A percentile compares a stretch with the other conserved stretches of the same genome.
phyloP scores from a whole-genome alignment of 2,888 invertebrate genomes.

The Adelphocoris suturalis region DNA sequence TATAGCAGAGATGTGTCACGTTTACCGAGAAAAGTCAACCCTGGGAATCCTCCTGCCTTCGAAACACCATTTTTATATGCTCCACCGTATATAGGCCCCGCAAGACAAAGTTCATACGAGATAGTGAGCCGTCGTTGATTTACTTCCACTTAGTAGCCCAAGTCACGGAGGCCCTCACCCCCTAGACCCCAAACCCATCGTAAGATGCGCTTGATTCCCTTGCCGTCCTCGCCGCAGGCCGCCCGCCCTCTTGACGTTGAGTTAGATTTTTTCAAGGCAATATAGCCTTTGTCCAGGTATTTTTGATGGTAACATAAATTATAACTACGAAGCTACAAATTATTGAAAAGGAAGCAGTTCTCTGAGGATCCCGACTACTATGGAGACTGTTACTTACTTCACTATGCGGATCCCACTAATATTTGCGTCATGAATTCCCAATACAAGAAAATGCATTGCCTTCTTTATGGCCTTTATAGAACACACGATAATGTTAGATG shows the following conservation, averaged over 20 bases:
- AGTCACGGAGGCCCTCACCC: conserved; percentile 42
- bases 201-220: neutral
- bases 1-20: neutral
- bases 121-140: conserved; percentile 46
- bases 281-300: too few species aligned
- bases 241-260: neutral
- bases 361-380: too few species aligned
- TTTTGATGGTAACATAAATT: too few species aligned
- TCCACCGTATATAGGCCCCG: conserved; percentile 43
- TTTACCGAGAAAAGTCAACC: conserved; percentile 8
- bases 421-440: too few species aligned
- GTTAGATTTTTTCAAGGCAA: too few species aligned
- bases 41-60: neutral
- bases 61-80: conserved; percentile 52
- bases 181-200: neutral
- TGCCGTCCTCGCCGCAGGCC: neutral
- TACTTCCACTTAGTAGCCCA: conserved; percentile 49
- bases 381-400: too few species aligned
- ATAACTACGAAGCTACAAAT: too few species aligned
- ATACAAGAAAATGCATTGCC: too few species aligned
- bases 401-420: too few species aligned
- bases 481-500: too few species aligned
- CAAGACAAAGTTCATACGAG: conserved; percentile 54
- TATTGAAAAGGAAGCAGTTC: too few species aligned
- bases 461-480: too few species aligned